Conservation (phyloP, 2,888 invertebrate genomes). For the Melipona bicolor region DNA sequence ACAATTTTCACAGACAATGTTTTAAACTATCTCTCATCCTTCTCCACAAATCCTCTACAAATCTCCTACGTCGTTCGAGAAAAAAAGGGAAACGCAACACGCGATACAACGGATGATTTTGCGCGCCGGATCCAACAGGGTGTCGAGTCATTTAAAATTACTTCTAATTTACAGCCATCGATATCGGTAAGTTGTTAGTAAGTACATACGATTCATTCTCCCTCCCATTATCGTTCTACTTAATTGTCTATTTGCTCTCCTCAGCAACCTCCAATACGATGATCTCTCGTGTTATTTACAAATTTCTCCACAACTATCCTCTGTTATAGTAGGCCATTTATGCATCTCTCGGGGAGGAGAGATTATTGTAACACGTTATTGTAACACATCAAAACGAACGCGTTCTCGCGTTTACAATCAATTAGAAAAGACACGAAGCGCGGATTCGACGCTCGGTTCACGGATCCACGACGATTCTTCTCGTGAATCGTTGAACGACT, state of each 20-base stretch:
- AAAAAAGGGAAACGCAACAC: background rate
- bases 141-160: slow-evolving; percentile 53
- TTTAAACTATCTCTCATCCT: background rate
- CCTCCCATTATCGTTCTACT: slow-evolving; percentile 21
- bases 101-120: slow-evolving; percentile 35
- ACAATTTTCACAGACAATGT: slow-evolving; percentile 10
- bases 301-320: slow-evolving; percentile 22
- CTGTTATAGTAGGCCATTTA: slow-evolving; percentile 34
- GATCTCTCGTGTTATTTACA: slow-evolving; percentile 57
- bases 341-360: background rate
- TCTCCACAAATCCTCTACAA: background rate
- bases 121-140: slow-evolving; percentile 23
- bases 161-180: slow-evolving; percentile 69
- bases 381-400: background rate
- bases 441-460: background rate
- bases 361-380: background rate
- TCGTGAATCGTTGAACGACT: background rate
- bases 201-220: slow-evolving; percentile 71
- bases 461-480: slow-evolving; percentile 10
- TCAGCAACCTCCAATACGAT: background rate
- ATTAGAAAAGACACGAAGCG: slow-evolving; percentile 14
- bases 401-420: background rate
- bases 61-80: no score
- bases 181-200: slow-evolving; percentile 71
- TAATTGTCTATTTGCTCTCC: slow-evolving; percentile 14